Conservation (phyloP, 30 jellyfish, hydroid and myxozoan genomes). For the Turritopsis rubra region DNA sequence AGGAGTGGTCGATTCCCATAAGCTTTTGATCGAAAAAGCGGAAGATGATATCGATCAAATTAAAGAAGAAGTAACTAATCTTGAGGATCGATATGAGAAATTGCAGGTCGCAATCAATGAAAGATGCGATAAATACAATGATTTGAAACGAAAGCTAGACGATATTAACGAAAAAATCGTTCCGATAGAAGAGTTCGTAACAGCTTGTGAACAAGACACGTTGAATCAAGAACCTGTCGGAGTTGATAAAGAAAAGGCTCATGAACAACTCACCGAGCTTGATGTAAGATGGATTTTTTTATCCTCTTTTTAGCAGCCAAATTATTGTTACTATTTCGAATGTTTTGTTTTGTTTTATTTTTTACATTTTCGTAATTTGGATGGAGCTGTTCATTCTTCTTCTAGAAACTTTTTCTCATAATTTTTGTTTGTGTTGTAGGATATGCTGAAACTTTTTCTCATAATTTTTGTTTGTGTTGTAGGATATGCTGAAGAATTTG, state of each 20-base stretch:
- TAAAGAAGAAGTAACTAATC: slow-evolving; percentile 33
- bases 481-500: slow-evolving; percentile 41
- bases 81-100: slow-evolving; percentile 50
- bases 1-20: slow-evolving; percentile 25
- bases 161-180: slow-evolving; percentile 36
- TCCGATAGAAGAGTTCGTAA: slow-evolving; percentile 38
- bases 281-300: slow-evolving; percentile 52
- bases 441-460: neutral
- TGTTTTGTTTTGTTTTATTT: neutral
- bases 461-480: neutral
- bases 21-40: slow-evolving; percentile 35
- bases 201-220: slow-evolving; percentile 40
- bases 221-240: slow-evolving; percentile 59
- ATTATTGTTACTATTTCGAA: too few species aligned
- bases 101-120: slow-evolving; percentile 39
- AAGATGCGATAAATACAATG: slow-evolving; percentile 6
- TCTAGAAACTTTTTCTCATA: neutral
- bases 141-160: slow-evolving; percentile 9
- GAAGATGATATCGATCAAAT: slow-evolving; percentile 52
- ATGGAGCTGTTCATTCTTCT: too few species aligned
- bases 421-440: neutral
- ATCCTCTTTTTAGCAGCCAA: neutral
- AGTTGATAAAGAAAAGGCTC: slow-evolving; percentile 41
- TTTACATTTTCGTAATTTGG: neutral
- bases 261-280: slow-evolving; percentile 39